Evolutionary conservation across 2,797 vertebrate species (phyloP).

Genomic region (Nannoperca australis): DNA sequence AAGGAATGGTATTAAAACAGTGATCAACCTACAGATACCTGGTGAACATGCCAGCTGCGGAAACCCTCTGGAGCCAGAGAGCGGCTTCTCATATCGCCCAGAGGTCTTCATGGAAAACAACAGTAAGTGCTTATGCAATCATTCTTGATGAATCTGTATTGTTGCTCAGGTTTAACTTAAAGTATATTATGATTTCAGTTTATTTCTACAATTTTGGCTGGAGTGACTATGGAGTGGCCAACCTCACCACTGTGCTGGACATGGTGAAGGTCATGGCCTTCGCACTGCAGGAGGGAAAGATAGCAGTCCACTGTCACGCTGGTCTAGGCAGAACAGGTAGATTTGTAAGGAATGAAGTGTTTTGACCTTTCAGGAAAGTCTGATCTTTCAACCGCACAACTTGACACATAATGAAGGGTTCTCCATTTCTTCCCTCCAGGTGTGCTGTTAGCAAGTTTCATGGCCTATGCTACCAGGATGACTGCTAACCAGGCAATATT

Average conservation of each 20-base stretch:
- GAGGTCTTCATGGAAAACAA: slow-evolving; percentile 97
- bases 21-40: slow-evolving; percentile 96
- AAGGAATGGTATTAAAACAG: slow-evolving; percentile 92
- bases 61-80: slow-evolving; percentile 92
- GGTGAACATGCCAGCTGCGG: slow-evolving; percentile 97
- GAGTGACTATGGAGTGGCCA: slow-evolving; percentile 95
- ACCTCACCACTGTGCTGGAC: slow-evolving; percentile 91
- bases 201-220: slow-evolving; percentile 99
- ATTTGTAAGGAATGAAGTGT: background rate
- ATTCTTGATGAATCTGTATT: background rate
- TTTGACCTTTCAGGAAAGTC: background rate
- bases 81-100: slow-evolving; percentile 95
- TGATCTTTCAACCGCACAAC: background rate
- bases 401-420: background rate
- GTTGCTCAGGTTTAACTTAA: slow-evolving; percentile 2
- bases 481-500: slow-evolving; percentile 94
- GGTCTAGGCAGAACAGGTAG: slow-evolving; percentile 97
- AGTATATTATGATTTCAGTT: slow-evolving; percentile 83
- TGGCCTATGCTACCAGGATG: slow-evolving; percentile 94
- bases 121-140: slow-evolving; percentile 85
- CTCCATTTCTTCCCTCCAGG: slow-evolving; percentile 80
- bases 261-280: slow-evolving; percentile 98
- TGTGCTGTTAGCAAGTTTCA: slow-evolving; percentile 94
- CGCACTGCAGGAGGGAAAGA: slow-evolving; percentile 94
- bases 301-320: slow-evolving; percentile 96